Conservation (phyloP, 2,888 invertebrate genomes). For the Macaria liturata region DNA sequence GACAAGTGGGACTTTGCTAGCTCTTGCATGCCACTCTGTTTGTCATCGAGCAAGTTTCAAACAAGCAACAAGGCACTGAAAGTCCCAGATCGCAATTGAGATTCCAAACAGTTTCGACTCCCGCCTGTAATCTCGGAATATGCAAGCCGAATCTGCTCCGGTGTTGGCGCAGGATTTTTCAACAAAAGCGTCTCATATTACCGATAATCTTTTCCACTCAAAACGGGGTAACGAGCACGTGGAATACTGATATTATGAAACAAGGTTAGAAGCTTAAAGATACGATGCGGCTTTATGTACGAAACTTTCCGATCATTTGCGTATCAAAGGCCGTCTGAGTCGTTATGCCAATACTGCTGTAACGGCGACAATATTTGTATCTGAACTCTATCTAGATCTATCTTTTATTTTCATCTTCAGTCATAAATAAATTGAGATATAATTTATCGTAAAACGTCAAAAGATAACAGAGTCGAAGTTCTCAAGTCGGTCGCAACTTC, state of each 20-base stretch:
- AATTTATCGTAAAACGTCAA: slow-evolving; percentile 17
- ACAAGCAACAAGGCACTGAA: slow-evolving; percentile 17
- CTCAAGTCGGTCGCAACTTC: slow-evolving; percentile 11
- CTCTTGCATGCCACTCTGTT: slow-evolving; percentile 6
- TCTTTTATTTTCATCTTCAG: slow-evolving; percentile 12
- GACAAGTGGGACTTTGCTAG: neutral
- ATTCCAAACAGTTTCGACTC: slow-evolving; percentile 9
- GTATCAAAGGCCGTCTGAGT: slow-evolving; percentile 5
- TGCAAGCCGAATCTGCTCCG: slow-evolving; percentile 10
- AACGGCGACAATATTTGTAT: slow-evolving; percentile 8
- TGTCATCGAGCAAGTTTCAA: slow-evolving; percentile 10
- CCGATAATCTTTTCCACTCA: slow-evolving; percentile 7
- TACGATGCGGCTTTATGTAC: slow-evolving; percentile 2
- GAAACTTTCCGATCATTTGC: slow-evolving; percentile 9
- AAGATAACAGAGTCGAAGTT: slow-evolving; percentile 13
- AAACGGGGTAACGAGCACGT: slow-evolving; percentile 9
- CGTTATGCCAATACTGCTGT: neutral
- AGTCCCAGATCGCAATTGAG: slow-evolving; percentile 23
- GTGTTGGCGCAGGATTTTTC: neutral
- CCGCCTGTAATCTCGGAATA: slow-evolving; percentile 8
- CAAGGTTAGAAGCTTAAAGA: slow-evolving; percentile 5
- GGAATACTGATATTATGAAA: slow-evolving; percentile 10
- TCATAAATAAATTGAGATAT: slow-evolving; percentile 20
- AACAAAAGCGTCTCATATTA: slow-evolving; percentile 2
- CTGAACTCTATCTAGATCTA: slow-evolving; percentile 5